Base-by-base conservation (phyloP, 2,797 vertebrate genomes). In the Anguilla pacifica region DNA sequence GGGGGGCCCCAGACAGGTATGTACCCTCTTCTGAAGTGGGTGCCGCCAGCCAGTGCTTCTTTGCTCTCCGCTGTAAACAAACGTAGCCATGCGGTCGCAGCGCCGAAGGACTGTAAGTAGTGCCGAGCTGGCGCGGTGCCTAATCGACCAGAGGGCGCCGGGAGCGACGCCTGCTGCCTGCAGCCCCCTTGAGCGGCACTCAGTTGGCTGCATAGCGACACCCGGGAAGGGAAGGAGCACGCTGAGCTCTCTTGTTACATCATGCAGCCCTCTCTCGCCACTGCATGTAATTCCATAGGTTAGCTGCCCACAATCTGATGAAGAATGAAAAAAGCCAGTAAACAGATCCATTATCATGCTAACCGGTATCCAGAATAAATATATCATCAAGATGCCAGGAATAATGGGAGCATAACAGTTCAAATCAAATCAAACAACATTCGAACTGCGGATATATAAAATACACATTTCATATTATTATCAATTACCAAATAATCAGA, bases 11-110 rank as follows among this genome's bases (percentile, higher is more conserved):
- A 72, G 3, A 13, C 95, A 95, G 92, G 93, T 43, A 51, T 87
- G 74, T 92, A 90, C 92, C 91, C 92, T 94, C 94, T 92, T 93
- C 92, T 85, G 91, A 85, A 84, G 82, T 86, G 89, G 88, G 93
- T 93, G 93, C 93, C 93, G 92, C 91, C 92, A 91, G 92, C 95
- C 95, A 95, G 94, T 94, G 94, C 96, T 95, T 94, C 95, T 94
- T 94, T 94, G 92, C 94, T 2, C 79, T 88, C 91, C 92, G 83
- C 94, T 94, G 92, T 92, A 59, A 3, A 19, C 57, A 59, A 59
- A 59, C 57, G 2, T 59, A 59, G 57, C 13, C 91, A 92, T 94
- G 88, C 92, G 93, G 93, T 93, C 93, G 92, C 94, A 94, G 93
- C 94, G 93, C 91, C 94, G 94, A 85, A 93, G 92, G 94, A 93